Percentiles rank a stretch among this genome's conserved stretches.
Conservation (phyloP, 2,888 invertebrate species). For the Chloroclysta siterata region DNA sequence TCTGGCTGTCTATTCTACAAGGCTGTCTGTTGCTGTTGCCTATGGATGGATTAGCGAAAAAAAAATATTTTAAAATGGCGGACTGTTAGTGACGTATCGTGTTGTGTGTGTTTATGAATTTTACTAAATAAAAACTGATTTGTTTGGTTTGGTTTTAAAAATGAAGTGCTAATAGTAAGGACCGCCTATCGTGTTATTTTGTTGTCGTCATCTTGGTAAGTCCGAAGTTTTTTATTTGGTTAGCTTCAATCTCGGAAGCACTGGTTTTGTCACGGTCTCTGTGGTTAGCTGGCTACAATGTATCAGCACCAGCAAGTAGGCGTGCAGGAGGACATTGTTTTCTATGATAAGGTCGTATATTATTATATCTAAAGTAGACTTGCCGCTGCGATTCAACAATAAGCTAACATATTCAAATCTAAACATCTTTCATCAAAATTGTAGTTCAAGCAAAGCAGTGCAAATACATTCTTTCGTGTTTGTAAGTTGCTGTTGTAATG, state of each 20-base stretch:
- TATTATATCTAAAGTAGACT: not conserved
- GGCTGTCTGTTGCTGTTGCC: too few relatives aligned
- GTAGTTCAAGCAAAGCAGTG: not conserved
- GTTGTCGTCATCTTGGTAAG: conserved; percentile 60
- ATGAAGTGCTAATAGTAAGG: conserved; percentile 66
- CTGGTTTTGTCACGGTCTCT: conserved; percentile 57
- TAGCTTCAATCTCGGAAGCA: conserved; percentile 18
- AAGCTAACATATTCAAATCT: too few relatives aligned
- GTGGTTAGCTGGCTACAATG: conserved; percentile 47
- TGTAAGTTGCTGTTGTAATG: not conserved
- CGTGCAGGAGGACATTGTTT: conserved; percentile 60
- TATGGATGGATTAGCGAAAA: too few relatives aligned
- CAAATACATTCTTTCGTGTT: not conserved
- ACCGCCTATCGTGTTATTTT: conserved; percentile 52
- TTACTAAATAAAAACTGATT: conserved; percentile 52
- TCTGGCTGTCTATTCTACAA: too few relatives aligned
- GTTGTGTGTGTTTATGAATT: conserved; percentile 80
- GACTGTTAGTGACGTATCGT: conserved; percentile 77
- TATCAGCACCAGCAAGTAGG: conserved; percentile 58
- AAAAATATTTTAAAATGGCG: conserved; percentile 76
- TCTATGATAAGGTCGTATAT: not conserved
- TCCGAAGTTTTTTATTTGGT: conserved; percentile 8
- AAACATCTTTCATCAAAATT: too few relatives aligned
- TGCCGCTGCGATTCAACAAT: not conserved
- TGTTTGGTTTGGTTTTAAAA: conserved; percentile 51